Base-by-base conservation (phyloP, 1,140 invertebrate genomes). In the Neomicropteryx cornuta region DNA sequence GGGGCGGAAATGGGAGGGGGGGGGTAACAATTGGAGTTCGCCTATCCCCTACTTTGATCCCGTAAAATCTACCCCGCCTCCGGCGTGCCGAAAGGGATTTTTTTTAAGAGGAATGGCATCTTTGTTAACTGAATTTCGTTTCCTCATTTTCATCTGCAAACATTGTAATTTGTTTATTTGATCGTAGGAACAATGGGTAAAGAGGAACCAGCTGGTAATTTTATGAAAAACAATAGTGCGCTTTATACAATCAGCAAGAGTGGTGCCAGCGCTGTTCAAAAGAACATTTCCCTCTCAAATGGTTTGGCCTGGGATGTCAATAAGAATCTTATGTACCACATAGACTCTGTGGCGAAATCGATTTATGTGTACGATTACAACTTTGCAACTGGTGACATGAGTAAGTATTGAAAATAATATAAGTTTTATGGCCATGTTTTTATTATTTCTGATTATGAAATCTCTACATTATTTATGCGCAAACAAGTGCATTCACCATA, bases 271-370 rank as follows among this genome's bases (percentile, higher is more conserved):
- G 42, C 51, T 56, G 46, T 72, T 38, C 33, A 49, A 43, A n/a
- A n/a, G 40, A 50, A 64, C 43, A 70, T 86, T 13, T 70, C 72
- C 32, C 81, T 89, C 33, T 84, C 83, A 19, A 94, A 92, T 54
- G 88, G 89, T 0, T 54, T 92, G 4, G 77, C 76, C 5, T 93
- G 88, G 88, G 79, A 77, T 44, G 51, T 64, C 4, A 70, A 76
- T 29, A 73, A 77, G 39, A 72, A 73, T 18, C 77, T 73, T 18
- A 77, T 87, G 60, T 89, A 82, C 56, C 87, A 81, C 51, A 83
- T 84, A 2, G 83, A 88, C 53, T 76, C 81, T 2, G 68, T 73
- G 8, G 79, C 79, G 5, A 62, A 61, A 32, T 66, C 75, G 49
- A 68, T 88, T 19, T 70, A 75, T 27, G 71, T 71, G 20, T 91